Percentiles rank a stretch among this genome's conserved stretches.
Conservation (phyloP, 2,888 invertebrate species). For the Thelaira solivaga region DNA sequence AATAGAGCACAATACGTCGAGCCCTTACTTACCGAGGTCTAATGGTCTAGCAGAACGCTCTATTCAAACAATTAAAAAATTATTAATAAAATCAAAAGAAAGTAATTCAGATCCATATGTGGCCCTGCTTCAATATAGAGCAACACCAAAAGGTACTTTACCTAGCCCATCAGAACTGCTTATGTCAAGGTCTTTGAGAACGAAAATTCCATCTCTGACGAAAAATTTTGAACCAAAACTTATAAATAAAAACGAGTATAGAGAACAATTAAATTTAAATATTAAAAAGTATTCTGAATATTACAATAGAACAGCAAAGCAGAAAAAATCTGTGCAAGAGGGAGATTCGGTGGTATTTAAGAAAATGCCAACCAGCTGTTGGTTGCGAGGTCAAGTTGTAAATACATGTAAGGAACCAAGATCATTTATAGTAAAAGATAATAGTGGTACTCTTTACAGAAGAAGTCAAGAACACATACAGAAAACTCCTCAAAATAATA, state of each 20-base stretch:
- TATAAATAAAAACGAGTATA: not conserved
- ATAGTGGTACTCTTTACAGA: not conserved
- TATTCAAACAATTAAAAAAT: not conserved
- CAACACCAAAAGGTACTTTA: constrained; percentile 1
- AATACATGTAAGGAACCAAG: constrained; percentile 9
- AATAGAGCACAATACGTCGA: not conserved
- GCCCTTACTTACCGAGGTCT: not conserved
- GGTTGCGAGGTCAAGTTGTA: constrained; percentile 3
- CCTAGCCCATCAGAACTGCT: constrained; percentile 1
- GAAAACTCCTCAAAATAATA: constrained; percentile 12
- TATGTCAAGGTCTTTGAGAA: constrained; percentile 1
- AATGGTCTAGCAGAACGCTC: not conserved
- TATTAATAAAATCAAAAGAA: not conserved
- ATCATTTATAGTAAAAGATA: not conserved
- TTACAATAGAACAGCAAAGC: not conserved
- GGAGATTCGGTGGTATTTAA: not conserved
- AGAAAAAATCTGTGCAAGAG: not conserved
- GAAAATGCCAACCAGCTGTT: not conserved
- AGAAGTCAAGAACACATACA: not conserved
- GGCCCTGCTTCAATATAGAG: not conserved
- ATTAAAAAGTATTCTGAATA: not conserved
- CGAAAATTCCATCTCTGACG: not conserved
- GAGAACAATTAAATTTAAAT: constrained; percentile 3
- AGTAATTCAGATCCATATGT: not conserved
- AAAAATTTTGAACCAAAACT: constrained; percentile 8